Conservation (phyloP, 2,888 invertebrate genomes). For the Azorinus chamasolen region DNA sequence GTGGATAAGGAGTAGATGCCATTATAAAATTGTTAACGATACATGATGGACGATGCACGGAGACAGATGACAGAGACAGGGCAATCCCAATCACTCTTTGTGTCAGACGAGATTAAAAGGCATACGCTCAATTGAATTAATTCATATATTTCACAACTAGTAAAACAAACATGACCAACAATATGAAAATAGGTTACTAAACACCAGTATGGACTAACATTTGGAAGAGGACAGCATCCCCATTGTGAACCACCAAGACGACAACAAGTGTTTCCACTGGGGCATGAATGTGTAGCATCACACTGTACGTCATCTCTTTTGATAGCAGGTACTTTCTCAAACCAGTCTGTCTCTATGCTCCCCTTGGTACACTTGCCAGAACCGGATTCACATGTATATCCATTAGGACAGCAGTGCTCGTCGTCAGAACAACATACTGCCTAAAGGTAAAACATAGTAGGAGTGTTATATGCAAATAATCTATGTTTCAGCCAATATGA, state of each 20-base stretch:
- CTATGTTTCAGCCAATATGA: too few species aligned
- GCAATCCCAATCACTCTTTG: too few species aligned
- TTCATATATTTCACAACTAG: too few species aligned
- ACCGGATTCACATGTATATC: slow-evolving; percentile 67
- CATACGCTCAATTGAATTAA: too few species aligned
- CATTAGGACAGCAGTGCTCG: slow-evolving; percentile 77
- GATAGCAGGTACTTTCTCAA: slow-evolving; percentile 49
- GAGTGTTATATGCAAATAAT: too few species aligned
- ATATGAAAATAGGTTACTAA: too few species aligned
- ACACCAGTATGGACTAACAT: slow-evolving; percentile 54
- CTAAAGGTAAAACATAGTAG: slow-evolving; percentile 38
- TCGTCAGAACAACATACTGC: slow-evolving; percentile 79
- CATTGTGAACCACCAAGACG: slow-evolving; percentile 45
- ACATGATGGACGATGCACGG: too few species aligned
- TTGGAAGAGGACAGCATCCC: slow-evolving; percentile 72
- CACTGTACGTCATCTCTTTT: slow-evolving; percentile 30
- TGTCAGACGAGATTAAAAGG: too few species aligned
- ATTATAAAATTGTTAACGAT: too few species aligned
- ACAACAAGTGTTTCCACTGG: slow-evolving; percentile 70
- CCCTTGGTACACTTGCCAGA: slow-evolving; percentile 63
- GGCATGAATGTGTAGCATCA: slow-evolving; percentile 54
- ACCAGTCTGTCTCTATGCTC: slow-evolving; percentile 45
- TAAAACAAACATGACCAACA: too few species aligned
- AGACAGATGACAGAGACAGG: too few species aligned
- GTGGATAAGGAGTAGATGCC: too few species aligned